These are phyloP conservation scores for Tiliacea citrago DNA, from an alignment of 2,888 invertebrate genomes.

Conservation along the genomic window DNA sequence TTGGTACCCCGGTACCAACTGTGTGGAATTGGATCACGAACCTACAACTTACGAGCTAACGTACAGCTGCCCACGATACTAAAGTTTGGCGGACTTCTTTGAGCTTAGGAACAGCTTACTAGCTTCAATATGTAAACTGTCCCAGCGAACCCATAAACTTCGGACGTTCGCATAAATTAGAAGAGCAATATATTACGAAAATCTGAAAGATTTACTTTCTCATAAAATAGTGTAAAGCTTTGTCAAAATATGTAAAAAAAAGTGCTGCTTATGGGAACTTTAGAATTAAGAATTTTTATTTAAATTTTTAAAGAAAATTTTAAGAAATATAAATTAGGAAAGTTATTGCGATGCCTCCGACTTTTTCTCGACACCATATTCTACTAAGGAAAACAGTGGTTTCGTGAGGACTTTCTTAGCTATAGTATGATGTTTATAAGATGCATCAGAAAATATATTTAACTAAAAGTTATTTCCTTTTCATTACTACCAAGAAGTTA, in stretches of 20 bases:
- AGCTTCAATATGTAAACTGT: constrained; percentile 38
- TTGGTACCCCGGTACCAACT: constrained; percentile 61
- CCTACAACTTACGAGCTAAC: constrained; percentile 60
- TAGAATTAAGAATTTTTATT: background rate
- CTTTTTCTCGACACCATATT: background rate
- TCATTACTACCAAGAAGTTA: background rate
- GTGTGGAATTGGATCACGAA: constrained; percentile 66
- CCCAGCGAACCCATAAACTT: constrained; percentile 30
- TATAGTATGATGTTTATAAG: background rate
- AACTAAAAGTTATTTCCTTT: background rate
- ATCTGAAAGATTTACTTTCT: constrained; percentile 9
- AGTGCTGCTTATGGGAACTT: background rate
- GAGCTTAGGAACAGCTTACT: constrained; percentile 6
- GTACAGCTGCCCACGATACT: constrained; percentile 42
- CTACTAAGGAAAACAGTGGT: background rate
- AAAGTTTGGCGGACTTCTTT: constrained; percentile 56
- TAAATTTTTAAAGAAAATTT: background rate
- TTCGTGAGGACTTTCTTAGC: background rate
- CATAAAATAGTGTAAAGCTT: constrained; percentile 4
- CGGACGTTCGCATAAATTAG: constrained; percentile 26
- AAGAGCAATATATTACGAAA: constrained; percentile 16
- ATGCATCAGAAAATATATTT: background rate
- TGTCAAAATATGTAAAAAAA: constrained; percentile 20
- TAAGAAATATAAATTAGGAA: constrained; percentile 1
- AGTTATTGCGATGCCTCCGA: background rate